Evolutionary conservation across 2,797 vertebrate genomes (phyloP).

Genomic region (Danionella dracula): DNA sequence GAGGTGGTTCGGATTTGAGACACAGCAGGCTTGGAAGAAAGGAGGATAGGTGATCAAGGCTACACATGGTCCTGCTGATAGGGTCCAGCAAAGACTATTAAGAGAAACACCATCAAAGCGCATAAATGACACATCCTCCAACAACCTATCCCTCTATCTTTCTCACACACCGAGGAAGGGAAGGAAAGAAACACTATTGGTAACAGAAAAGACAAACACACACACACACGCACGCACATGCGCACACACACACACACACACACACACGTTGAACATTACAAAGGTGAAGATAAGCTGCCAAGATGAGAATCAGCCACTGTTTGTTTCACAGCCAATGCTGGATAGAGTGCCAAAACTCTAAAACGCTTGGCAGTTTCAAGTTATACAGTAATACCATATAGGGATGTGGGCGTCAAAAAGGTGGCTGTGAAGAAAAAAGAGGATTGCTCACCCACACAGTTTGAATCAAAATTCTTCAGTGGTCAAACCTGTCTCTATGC

Average conservation of each 20-base stretch:
- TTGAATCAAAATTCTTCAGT: background rate
- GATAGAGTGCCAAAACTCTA: conserved; percentile 29
- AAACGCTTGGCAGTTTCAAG: conserved; percentile 21
- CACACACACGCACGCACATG: conserved; percentile 21
- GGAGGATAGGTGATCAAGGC: conserved; percentile 58
- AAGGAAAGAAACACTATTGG: conserved; percentile 38
- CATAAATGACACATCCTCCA: conserved; percentile 63
- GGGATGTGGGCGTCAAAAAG: conserved; percentile 13
- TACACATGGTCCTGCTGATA: conserved; percentile 55
- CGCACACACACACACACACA: conserved; percentile 34
- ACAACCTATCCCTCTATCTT: conserved; percentile 56
- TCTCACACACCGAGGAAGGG: conserved; percentile 44
- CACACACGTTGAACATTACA: conserved; percentile 44
- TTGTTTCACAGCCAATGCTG: conserved; percentile 34
- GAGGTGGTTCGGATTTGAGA: no score
- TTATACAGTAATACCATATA: conserved; percentile 24
- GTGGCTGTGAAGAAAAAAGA: background rate
- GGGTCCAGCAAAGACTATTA: conserved; percentile 39
- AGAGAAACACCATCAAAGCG: conserved; percentile 62
- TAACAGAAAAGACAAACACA: conserved; percentile 41
- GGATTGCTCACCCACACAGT: conserved; percentile 17
- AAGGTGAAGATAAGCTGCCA: conserved; percentile 55
- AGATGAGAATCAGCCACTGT: conserved; percentile 37
- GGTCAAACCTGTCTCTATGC: background rate
- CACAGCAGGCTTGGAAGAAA: conserved; percentile 51